Percentiles rank a stretch among this genome's conserved stretches.
Conservation (phyloP, 2,113 vertebrate genomes). For the Dipodomys ordii region DNA sequence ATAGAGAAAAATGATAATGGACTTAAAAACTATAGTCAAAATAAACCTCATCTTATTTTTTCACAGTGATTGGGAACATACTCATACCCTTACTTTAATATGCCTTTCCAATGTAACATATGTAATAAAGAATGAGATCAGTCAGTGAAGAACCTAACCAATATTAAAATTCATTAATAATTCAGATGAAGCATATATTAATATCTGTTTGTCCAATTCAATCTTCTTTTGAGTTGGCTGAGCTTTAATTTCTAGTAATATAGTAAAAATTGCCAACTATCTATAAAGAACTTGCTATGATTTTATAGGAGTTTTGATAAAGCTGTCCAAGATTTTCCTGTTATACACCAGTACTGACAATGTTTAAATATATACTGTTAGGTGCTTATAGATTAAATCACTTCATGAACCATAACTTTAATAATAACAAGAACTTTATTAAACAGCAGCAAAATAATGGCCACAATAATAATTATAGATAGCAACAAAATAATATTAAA, state of each 20-base stretch:
- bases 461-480: neutral
- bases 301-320: neutral
- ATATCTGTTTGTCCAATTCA: neutral
- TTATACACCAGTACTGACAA: no score
- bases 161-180: neutral
- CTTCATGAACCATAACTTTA: neutral
- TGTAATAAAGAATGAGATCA: neutral
- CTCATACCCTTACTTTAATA: neutral
- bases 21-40: neutral
- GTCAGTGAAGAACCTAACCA: neutral
- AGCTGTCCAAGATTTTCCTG: neutral
- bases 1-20: no score
- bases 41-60: neutral
- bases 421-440: slow-evolving; percentile 18
- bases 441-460: neutral
- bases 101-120: neutral
- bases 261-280: slow-evolving; percentile 20
- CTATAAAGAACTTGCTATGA: neutral
- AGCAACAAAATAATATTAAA: neutral
- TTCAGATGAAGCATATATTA: neutral
- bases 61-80: no score
- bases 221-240: neutral
- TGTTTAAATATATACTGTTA: neutral
- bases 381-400: neutral
- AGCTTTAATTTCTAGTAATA: neutral